Evolutionary conservation across 2,888 invertebrate species (phyloP).

Genomic region (Eupithecia tripunctaria): DNA sequence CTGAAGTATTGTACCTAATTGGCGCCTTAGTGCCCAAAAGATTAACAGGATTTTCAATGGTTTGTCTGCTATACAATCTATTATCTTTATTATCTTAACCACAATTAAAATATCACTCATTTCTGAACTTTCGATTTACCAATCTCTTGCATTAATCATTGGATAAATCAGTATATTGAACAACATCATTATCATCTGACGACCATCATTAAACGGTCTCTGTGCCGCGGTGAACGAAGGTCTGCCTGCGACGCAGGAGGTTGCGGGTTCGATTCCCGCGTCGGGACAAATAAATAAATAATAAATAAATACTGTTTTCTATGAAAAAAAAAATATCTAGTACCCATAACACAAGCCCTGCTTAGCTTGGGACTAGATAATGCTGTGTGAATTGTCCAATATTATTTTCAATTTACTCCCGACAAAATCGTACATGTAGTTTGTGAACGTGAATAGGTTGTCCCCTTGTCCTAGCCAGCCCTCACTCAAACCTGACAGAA

Average conservation of each 20-base stretch:
- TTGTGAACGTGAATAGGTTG: constrained; percentile 43
- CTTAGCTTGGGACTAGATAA: too few relatives aligned
- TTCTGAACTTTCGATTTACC: background rate
- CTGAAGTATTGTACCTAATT: background rate
- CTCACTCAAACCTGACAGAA: constrained; percentile 46
- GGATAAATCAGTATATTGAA: background rate
- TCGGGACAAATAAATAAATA: too few relatives aligned
- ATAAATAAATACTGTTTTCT: too few relatives aligned
- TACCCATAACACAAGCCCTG: too few relatives aligned
- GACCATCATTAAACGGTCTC: too few relatives aligned
- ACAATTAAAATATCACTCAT: background rate
- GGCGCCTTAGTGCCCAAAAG: background rate
- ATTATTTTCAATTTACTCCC: constrained; percentile 40
- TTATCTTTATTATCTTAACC: background rate
- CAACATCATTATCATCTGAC: constrained; percentile 27
- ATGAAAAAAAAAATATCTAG: too few relatives aligned
- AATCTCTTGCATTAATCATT: background rate
- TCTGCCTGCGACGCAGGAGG: too few relatives aligned
- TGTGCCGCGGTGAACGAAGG: too few relatives aligned
- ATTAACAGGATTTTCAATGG: background rate
- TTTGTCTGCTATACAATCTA: too few relatives aligned
- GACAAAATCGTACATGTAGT: constrained; percentile 31
- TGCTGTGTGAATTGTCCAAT: too few relatives aligned
- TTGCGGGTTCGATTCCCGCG: too few relatives aligned
- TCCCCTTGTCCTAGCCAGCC: constrained; percentile 38